A percentile compares a stretch with the other conserved stretches of the same genome.
These are phyloP conservation scores for Odontamblyopus rebecca DNA, from an alignment of 2,797 vertebrate genomes.

Conservation along the genomic window DNA sequence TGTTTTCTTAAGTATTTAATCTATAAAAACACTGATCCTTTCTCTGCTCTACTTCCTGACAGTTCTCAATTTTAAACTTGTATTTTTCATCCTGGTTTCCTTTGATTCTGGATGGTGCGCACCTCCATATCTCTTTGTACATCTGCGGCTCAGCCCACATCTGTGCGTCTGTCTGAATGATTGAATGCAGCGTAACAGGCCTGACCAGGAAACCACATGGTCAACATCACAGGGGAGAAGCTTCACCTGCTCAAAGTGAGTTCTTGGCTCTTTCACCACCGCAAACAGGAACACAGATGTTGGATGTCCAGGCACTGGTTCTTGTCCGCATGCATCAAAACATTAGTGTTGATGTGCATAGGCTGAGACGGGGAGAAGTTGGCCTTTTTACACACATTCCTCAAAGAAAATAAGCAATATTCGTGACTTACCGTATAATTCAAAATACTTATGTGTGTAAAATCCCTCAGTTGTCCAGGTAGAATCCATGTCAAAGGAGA, in stretches of 20 bases:
- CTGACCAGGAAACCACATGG: conserved; percentile 75
- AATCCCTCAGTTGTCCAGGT: too few species aligned
- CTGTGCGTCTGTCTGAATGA: conserved; percentile 63
- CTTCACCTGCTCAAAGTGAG: conserved; percentile 67
- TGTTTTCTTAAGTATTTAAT: neutral
- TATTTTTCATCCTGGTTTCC: neutral
- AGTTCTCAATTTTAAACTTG: conserved; percentile 11
- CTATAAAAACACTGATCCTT: neutral
- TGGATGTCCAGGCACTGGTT: conserved; percentile 24
- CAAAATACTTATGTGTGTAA: neutral
- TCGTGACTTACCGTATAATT: neutral
- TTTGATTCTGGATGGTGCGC: conserved; percentile 7
- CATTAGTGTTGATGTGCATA: conserved; percentile 10
- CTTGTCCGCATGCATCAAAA: conserved; percentile 11
- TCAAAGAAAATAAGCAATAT: neutral
- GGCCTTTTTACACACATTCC: neutral
- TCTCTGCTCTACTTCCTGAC: neutral
- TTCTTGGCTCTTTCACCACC: conserved; percentile 32
- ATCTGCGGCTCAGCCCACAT: conserved; percentile 63
- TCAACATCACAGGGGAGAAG: conserved; percentile 65
- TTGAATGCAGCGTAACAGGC: conserved; percentile 63
- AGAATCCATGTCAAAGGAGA: too few species aligned
- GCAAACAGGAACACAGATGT: conserved; percentile 56
- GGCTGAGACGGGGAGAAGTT: neutral
- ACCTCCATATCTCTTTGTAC: conserved; percentile 30